Evolutionary conservation across 2,888 invertebrate genomes (phyloP).

Genomic region (Craniophora ligustri): DNA sequence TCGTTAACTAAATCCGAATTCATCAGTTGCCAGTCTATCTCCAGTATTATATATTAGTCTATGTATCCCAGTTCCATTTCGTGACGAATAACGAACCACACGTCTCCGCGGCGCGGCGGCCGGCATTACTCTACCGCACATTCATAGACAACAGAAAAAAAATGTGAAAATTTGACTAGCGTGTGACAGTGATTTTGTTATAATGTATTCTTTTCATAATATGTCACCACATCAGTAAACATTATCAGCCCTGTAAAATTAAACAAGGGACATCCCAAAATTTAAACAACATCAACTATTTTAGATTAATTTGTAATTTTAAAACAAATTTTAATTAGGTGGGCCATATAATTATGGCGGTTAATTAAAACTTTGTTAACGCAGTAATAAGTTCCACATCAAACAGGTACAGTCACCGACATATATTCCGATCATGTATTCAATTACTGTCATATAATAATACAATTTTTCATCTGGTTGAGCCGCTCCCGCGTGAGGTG

Average conservation of each 20-base stretch:
- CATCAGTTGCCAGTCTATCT: no score
- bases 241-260: background rate
- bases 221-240: background rate
- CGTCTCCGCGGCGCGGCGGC: slow-evolving; percentile 35
- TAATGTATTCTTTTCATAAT: background rate
- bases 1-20: no score
- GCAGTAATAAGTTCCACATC: slow-evolving; percentile 11
- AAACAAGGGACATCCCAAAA: background rate
- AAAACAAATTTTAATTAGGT: slow-evolving; percentile 26
- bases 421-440: slow-evolving; percentile 64
- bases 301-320: slow-evolving; percentile 5
- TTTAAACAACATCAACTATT: background rate
- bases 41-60: no score
- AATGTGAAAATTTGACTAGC: slow-evolving; percentile 25
- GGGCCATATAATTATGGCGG: slow-evolving; percentile 1
- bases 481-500: slow-evolving; percentile 42
- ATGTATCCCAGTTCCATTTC: slow-evolving; percentile 61
- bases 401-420: slow-evolving; percentile 4
- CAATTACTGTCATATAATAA: slow-evolving; percentile 63
- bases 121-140: slow-evolving; percentile 35
- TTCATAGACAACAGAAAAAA: slow-evolving; percentile 36
- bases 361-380: slow-evolving; percentile 36
- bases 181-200: background rate
- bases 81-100: slow-evolving; percentile 76
- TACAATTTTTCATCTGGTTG: slow-evolving; percentile 58